A percentile compares a stretch with the other conserved stretches of the same genome.
These are phyloP conservation scores for Amblyornis subalaris DNA, from an alignment of 2,113 vertebrate species.

Conservation along the genomic window DNA sequence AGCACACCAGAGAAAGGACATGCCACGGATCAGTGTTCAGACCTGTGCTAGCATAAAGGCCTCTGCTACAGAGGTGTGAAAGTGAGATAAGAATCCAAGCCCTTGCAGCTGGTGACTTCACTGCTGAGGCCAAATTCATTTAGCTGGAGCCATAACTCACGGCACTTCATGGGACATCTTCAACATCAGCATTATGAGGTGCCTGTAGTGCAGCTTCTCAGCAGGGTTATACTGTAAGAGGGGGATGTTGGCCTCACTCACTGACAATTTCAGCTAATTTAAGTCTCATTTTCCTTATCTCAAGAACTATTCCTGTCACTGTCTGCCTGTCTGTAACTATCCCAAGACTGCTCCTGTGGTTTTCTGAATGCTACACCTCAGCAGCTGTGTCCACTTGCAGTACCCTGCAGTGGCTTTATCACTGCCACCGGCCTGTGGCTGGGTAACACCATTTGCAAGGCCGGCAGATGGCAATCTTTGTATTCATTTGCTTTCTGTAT, in stretches of 20 bases:
- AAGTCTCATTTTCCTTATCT: not conserved
- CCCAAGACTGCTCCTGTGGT: not conserved
- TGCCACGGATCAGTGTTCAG: not conserved
- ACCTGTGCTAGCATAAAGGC: not conserved
- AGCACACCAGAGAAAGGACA: not conserved
- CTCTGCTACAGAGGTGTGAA: not conserved
- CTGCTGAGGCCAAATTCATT: not conserved
- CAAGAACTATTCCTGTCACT: not conserved
- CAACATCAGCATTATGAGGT: not conserved
- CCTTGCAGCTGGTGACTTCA: not conserved
- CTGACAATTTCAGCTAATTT: not conserved
- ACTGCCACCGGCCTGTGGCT: not conserved
- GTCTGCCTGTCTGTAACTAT: not conserved
- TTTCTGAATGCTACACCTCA: not conserved
- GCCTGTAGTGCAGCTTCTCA: not conserved
- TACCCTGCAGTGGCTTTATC: not conserved
- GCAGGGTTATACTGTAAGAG: not conserved
- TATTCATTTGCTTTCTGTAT: not conserved
- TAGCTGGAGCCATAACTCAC: not conserved
- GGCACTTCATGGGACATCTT: not conserved
- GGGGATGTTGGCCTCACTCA: not conserved
- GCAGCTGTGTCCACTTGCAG: not conserved
- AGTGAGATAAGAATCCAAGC: not conserved
- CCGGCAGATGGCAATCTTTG: conserved; percentile 23
- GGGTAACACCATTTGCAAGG: not conserved